Percentiles rank a stretch among this genome's conserved stretches.
These are phyloP conservation scores for Cinclus cinclus DNA, from an alignment of 2,113 vertebrate species.

Conservation along the genomic window DNA sequence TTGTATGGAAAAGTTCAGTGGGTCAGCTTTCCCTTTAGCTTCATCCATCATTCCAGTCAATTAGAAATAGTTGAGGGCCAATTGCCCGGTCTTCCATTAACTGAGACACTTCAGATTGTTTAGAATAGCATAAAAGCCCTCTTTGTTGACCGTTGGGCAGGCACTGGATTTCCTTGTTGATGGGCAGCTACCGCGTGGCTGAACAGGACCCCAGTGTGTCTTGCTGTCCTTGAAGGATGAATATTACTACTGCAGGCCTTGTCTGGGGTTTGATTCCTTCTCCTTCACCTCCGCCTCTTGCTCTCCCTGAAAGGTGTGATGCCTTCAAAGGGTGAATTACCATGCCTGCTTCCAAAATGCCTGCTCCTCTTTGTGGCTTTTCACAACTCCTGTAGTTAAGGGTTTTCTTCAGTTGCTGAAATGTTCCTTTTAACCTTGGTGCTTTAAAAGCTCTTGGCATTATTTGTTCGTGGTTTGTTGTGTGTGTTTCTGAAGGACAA, in stretches of 20 bases:
- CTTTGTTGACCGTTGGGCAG: slow-evolving; percentile 51
- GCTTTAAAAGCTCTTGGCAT: slow-evolving; percentile 29
- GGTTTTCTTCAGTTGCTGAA: not conserved
- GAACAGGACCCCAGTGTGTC: slow-evolving; percentile 40
- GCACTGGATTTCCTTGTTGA: slow-evolving; percentile 1
- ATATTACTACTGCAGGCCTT: not conserved
- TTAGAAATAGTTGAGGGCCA: slow-evolving; percentile 66
- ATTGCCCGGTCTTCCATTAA: slow-evolving; percentile 62
- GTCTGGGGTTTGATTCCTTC: slow-evolving; percentile 44
- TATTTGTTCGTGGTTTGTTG: not conserved
- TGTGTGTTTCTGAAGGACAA: slow-evolving; percentile 51
- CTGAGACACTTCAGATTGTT: slow-evolving; percentile 61
- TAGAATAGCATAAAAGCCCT: slow-evolving; percentile 64
- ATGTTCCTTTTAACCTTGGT: slow-evolving; percentile 39
- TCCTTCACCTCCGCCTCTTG: slow-evolving; percentile 41
- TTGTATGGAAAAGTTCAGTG: slow-evolving; percentile 59
- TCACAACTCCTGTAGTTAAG: not conserved
- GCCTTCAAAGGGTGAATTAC: slow-evolving; percentile 48
- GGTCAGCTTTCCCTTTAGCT: slow-evolving; percentile 63
- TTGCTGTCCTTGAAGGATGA: not conserved
- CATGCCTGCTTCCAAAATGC: not conserved
- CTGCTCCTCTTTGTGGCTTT: slow-evolving; percentile 19
- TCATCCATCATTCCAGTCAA: slow-evolving; percentile 66
- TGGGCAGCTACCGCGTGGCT: slow-evolving; percentile 67
- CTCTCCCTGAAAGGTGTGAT: slow-evolving; percentile 62